Conservation (phyloP, 2,888 invertebrate genomes). For the Papilio elwesi region DNA sequence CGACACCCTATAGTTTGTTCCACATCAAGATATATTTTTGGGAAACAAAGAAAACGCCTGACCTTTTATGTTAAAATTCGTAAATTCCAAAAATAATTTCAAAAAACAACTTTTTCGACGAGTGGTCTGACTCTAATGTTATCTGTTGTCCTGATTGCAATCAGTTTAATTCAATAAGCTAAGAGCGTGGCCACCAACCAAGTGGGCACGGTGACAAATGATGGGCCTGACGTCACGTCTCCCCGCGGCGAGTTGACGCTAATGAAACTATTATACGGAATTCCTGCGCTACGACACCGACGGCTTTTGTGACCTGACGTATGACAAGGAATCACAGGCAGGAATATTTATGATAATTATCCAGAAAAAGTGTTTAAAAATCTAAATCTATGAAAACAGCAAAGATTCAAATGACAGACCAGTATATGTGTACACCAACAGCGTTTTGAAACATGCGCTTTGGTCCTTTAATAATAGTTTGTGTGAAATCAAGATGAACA, state of each 20-base stretch:
- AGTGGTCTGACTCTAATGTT: neutral
- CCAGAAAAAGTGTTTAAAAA: neutral
- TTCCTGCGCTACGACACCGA: constrained; percentile 15
- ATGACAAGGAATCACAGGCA: neutral
- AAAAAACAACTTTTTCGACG: too few relatives aligned
- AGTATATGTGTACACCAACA: too few relatives aligned
- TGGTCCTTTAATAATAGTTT: too few relatives aligned
- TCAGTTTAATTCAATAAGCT: constrained; percentile 25
- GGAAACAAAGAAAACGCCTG: too few relatives aligned
- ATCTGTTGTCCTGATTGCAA: neutral
- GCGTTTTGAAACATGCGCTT: too few relatives aligned
- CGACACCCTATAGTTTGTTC: too few relatives aligned
- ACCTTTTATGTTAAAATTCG: too few relatives aligned
- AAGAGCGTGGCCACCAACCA: constrained; percentile 18
- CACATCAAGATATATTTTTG: too few relatives aligned
- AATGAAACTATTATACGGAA: constrained; percentile 58
- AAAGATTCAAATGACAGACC: too few relatives aligned
- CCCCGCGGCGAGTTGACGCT: constrained; percentile 42
- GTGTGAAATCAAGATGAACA: too few relatives aligned
- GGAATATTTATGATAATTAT: constrained; percentile 16
- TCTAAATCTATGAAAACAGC: too few relatives aligned
- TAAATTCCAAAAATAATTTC: too few relatives aligned
- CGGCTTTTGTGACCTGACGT: constrained; percentile 7
- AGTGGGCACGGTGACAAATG: constrained; percentile 49
- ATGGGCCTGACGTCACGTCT: constrained; percentile 44